Percentiles rank a stretch among this genome's conserved stretches.
Evolutionary conservation across 2,888 invertebrate genomes (phyloP).

Genomic region (Psylliodes chrysocephalus): DNA sequence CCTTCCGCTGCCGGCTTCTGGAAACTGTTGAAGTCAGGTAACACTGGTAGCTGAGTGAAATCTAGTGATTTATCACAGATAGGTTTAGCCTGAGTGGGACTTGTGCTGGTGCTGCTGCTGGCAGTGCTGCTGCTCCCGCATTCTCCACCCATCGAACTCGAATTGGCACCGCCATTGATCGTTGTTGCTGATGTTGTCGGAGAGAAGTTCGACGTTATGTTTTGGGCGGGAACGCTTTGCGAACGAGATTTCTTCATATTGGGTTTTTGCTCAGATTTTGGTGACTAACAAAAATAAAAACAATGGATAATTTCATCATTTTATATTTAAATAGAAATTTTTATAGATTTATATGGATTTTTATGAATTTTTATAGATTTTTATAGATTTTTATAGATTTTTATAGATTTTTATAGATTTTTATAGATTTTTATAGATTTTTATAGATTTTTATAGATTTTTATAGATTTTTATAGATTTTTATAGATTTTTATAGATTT

Average conservation of each 20-base stretch:
- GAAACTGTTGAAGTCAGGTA: conserved; percentile 65
- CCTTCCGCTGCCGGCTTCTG: conserved; percentile 56
- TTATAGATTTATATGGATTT: too few relatives aligned
- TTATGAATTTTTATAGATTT: too few relatives aligned
- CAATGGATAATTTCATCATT: conserved; percentile 2
- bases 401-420: too few relatives aligned
- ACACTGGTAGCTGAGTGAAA: conserved; percentile 59
- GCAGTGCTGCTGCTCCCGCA: conserved; percentile 60
- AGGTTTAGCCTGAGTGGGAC: conserved; percentile 55
- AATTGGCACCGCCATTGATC: conserved; percentile 16
- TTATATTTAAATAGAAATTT: background rate
- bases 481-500: too few relatives aligned
- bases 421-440: too few relatives aligned
- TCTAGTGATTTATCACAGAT: conserved; percentile 64
- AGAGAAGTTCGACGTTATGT: conserved; percentile 28
- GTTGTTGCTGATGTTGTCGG: conserved; percentile 36
- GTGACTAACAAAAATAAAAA: conserved; percentile 43
- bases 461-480: too few relatives aligned
- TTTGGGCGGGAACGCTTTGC: conserved; percentile 61
- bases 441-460: too few relatives aligned
- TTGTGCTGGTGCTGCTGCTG: conserved; percentile 59
- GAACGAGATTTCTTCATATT: conserved; percentile 50
- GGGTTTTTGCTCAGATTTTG: conserved; percentile 53
- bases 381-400: too few relatives aligned
- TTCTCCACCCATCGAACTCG: conserved; percentile 20